Evolutionary conservation across 2,113 vertebrate genomes (phyloP), one percentile per base, ranked within the genome.

Genomic region (Rhabdornis inornatus): DNA sequence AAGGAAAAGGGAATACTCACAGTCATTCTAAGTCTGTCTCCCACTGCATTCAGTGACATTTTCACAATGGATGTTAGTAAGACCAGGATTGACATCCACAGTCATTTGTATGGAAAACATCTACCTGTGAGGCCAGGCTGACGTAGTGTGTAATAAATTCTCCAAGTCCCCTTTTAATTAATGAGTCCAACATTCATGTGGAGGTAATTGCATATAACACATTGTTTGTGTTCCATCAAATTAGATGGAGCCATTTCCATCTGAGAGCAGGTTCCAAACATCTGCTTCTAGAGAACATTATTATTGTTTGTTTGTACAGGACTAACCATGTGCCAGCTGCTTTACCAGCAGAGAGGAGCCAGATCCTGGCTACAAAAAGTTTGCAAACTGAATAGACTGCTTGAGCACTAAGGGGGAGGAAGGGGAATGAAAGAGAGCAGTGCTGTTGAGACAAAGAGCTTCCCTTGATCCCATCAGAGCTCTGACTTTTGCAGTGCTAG

Each of bases 101-200:
- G 39, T 59, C 21, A 72, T 94, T 92, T 89, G 35, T 61, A 82
- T 75, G 84, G 63, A 81, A 96, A 74, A 63, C 47, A 53, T 81
- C 78, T 95, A 96, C 87, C 90, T 94, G 85, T 87, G 55, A 91
- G 86, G 70, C 53, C 75, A 90, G 57, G 71, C 42, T 93, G 93
- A 69, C 0, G 1, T 44, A 83, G 15, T 31, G n/a, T 90, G 55
- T 31, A 97, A 96, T 96, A 96, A 98, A 98, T 97, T 96, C 96
- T 92, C 95, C 28, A 96, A 97, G 96, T 98, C 97, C 87, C 97
- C 85, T 96, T 97, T 97, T 97, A 98, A 98, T 98, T 98, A 98
- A 92, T 88, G 87, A 96, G 56, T 92, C 76, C 82, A 93, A 92
- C 95, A 83, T 91, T 77, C 94, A 84, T 94, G 81, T 92, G 72